Evolutionary conservation across 2,113 vertebrate genomes (phyloP), one percentile per base, ranked within the genome.

Genomic region (Planiliza haematocheilus): DNA sequence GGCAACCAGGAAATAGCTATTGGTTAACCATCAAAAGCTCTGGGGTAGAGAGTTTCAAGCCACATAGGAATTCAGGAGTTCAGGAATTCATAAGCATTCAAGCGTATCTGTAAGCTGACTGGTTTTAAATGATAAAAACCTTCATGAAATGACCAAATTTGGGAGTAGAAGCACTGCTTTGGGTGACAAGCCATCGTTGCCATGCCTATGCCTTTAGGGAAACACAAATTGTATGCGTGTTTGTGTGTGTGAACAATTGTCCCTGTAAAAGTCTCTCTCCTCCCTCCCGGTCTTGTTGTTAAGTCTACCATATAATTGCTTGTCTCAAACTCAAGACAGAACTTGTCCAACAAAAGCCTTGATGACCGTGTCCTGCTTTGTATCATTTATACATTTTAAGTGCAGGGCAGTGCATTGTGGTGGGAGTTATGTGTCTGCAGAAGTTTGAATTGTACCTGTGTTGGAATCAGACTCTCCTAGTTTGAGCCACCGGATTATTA

Each of bases 281-380:
- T 8, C 67, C 39, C 24, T 38, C 8, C 24, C 45, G 36, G 46
- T 61, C 53, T 73, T 70, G 16, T 67, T 81, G 70, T 77, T 78
- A 62, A 78, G 37, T 62, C 56, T 75, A 67, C 48, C n/a, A 18
- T 51, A 57, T 77, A 70, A 67, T 74, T 56, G 65, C 70, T 58
- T 45, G 38, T 65, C 50, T 80, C 58, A 77, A 67, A 70, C 61
- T 74, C 77, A 55, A 42, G 70, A 75, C 46, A 52, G 37, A 49
- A 53, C 81, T 37, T 68, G 74, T 56, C n/a, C 24, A 30, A 48
- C 66, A 55, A 71, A 53, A 58, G 55, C 56, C 52, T 59, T 16
- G 14, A 24, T 46, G 37, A n/a, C 63, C 46, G 55, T 24, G 58
- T 59, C 43, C 48, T 37, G 46, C 51, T 38, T 36, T 66, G 45